Evolutionary conservation across 2,113 vertebrate species (phyloP).

Genomic region (Cheilinus undulatus): DNA sequence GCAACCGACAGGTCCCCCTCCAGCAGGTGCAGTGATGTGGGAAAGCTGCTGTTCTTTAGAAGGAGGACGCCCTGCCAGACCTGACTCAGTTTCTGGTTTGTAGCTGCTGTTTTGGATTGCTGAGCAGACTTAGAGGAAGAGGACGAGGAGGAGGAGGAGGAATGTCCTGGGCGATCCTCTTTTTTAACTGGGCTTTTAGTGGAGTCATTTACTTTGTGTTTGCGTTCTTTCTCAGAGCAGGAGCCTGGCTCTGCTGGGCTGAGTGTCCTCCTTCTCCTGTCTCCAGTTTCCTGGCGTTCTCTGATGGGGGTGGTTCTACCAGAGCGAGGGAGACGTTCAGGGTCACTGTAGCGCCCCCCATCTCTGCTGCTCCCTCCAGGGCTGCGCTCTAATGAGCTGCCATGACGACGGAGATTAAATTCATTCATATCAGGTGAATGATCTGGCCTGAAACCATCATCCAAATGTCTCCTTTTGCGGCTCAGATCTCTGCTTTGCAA

Average conservation of each 20-base stretch:
- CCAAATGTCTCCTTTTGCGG: slow-evolving; percentile 88
- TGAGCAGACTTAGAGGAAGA: slow-evolving; percentile 76
- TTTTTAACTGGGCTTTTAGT: slow-evolving; percentile 88
- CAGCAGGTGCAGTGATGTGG: slow-evolving; percentile 95
- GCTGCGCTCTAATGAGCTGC: slow-evolving; percentile 90
- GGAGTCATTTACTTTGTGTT: slow-evolving; percentile 84
- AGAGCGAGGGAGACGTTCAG: slow-evolving; percentile 86
- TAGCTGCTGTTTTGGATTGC: slow-evolving; percentile 72
- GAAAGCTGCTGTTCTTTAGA: slow-evolving; percentile 98
- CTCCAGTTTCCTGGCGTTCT: slow-evolving; percentile 86
- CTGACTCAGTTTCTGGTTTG: slow-evolving; percentile 86
- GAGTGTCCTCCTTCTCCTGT: slow-evolving; percentile 81
- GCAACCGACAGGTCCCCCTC: slow-evolving; percentile 92
- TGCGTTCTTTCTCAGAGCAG: slow-evolving; percentile 70
- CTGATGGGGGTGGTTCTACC: slow-evolving; percentile 87
- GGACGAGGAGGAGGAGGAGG: slow-evolving; percentile 7
- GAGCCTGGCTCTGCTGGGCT: slow-evolving; percentile 48
- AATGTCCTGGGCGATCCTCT: slow-evolving; percentile 76
- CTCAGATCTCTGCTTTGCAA: slow-evolving; percentile 86
- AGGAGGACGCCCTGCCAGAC: slow-evolving; percentile 97
- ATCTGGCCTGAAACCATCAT: slow-evolving; percentile 89
- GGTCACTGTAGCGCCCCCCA: slow-evolving; percentile 87
- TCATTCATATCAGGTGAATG: slow-evolving; percentile 91
- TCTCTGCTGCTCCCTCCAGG: slow-evolving; percentile 89
- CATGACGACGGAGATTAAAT: slow-evolving; percentile 87